Evolutionary conservation across 2,797 vertebrate genomes (phyloP), one percentile per base, ranked within the genome.

Genomic region (Enteromius argenteus): DNA sequence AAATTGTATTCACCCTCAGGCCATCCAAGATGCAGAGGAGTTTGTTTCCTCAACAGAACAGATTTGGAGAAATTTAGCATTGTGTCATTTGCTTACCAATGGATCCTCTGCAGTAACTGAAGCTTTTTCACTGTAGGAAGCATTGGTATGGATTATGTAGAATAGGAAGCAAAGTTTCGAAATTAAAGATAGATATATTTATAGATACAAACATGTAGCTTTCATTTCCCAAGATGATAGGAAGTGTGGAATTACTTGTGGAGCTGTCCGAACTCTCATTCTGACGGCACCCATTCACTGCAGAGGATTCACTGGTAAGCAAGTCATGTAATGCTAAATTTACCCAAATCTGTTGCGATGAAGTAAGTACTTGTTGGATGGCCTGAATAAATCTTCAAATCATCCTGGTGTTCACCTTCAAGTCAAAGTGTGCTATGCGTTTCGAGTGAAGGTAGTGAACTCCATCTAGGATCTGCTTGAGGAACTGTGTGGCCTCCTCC

Each of bases 401-500:
- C 8, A 39, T 6, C 37, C 4, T 49, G 10, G 6, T 3, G 3
- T 93, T 92, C 90, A 99, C 98, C 97, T 99, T 99, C 76, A 99
- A 92, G 93, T 99, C 98, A 0, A 99, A 99, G 92, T 99, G 98
- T 2, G 98, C 98, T 0, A 99, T 99, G 90, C 92, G 96, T 90
- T 98, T 99, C 88, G 96, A 97, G 90, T 99, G 98, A 21, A 99
- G 95, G 89, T 99, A 99, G 86, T 98, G 94, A 58, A 99, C 98
- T 0, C 98, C 98, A 0, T 99, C 98, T 88, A 99, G 93, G 92
- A 99, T 99, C 96, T 99, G 98, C 90, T 99, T 99, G 58, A 99
- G 96, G 88, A 99, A 99, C 95, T 99, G 97, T 0, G 98, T 99
- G 88, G 98, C 98, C 91, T 99, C 98, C 62, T 99, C 98, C 92